These are phyloP conservation scores for Limnephilus rhombicus DNA, from an alignment of 2,888 invertebrate species.

Conservation along the genomic window DNA sequence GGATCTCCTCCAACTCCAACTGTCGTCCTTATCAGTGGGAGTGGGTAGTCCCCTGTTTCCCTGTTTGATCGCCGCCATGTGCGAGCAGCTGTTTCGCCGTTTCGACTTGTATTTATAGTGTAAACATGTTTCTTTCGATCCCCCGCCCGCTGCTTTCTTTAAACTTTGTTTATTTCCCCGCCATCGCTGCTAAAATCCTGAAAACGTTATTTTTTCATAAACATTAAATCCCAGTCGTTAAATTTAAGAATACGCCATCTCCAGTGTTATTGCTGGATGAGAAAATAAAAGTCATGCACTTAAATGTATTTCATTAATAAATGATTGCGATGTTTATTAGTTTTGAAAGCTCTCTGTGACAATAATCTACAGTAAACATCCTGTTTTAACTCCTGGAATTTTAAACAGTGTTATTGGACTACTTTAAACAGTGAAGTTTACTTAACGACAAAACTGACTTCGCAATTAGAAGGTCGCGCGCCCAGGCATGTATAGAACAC, in stretches of 20 bases:
- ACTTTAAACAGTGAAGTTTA: too few relatives aligned
- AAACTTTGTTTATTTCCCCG: constrained; percentile 25
- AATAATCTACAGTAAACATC: too few relatives aligned
- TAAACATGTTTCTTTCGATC: constrained; percentile 44
- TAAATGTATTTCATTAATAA: neutral
- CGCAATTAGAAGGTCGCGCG: too few relatives aligned
- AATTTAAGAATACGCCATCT: neutral
- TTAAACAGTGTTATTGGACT: too few relatives aligned
- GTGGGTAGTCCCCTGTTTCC: neutral
- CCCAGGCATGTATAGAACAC: too few relatives aligned
- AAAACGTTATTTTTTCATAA: neutral
- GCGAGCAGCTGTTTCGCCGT: constrained; percentile 54
- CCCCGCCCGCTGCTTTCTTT: constrained; percentile 39
- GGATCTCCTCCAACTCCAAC: neutral
- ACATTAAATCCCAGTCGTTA: neutral
- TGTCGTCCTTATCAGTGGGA: too few relatives aligned
- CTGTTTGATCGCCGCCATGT: constrained; percentile 51
- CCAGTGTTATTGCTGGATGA: neutral
- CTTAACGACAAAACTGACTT: too few relatives aligned
- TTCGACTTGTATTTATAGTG: constrained; percentile 53
- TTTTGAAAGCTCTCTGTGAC: too few relatives aligned
- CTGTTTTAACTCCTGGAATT: too few relatives aligned
- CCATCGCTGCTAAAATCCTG: neutral
- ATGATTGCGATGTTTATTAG: neutral
- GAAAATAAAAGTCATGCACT: neutral